Evolutionary conservation across 2,113 vertebrate genomes (phyloP), one percentile per base, ranked within the genome.

Genomic region (Dunckerocampus dactyliophorus): DNA sequence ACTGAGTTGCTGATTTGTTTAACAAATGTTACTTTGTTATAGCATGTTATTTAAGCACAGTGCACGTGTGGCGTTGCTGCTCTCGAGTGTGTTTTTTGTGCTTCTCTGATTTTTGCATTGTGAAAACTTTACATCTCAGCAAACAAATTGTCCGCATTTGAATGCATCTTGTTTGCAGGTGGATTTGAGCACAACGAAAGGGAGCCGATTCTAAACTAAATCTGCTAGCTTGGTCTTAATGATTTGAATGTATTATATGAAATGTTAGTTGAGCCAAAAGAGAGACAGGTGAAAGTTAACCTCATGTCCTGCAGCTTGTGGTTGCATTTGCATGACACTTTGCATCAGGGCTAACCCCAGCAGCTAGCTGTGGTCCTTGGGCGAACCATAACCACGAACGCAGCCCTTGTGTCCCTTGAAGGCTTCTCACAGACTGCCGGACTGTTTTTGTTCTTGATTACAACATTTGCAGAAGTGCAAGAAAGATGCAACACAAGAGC

Each of bases 121-220:
- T 20, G 42, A 71, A 69, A 20, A 49, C 75, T 60, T 37, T 63
- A 45, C 62, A 65, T 78, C 63, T 69, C 56, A 10, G 54, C 57
- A 82, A 45, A 71, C 85, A 78, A 86, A 84, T 76, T 0, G 1
- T 10, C 16, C 8, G 9, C 20, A 86, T 88, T 87, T 88, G 87
- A 85, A 83, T 88, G 71, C 31, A 58, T 31, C 75, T 83, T 72
- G 62, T 88, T 88, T 87, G 85, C 85, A 87, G 86, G 87, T 87
- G 82, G 83, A 85, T 43, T 13, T 14, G 39, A 43, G 5, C 39
- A 43, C 39, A 14, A 43, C 12, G 3, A 39, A 39, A 43, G 39
- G 11, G 14, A 14, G 39, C 39, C 6, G 1, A 34, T 5, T 34
- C 31, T 34, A 34, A 34, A 8, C 7, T n/a, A n/a, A 5, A 28